Base-by-base conservation (phyloP, 2,113 vertebrate species). In the Sturnus vulgaris region DNA sequence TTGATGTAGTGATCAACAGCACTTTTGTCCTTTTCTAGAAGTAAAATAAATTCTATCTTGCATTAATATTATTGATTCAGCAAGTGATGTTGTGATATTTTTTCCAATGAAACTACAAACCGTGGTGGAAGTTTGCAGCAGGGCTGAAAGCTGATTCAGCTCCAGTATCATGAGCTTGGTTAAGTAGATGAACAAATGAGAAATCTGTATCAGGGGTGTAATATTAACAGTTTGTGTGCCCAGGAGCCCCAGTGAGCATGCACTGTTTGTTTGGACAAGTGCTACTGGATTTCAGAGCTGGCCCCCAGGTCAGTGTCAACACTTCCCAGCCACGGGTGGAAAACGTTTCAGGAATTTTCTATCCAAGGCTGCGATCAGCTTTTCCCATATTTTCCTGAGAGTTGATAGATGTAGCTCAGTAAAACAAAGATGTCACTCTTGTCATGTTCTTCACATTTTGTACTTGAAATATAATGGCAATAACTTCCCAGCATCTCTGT, bases 221-320 rank as follows among this genome's bases (percentile, higher is more conserved):
- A 71, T 78, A 90, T 92, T 83, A 87, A 72, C 35, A 53, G 59
- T 79, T 86, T 89, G 60, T 95, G 87, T 90, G 87, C 83, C 92
- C 66, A 93, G 82, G 81, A 94, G 68, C 73, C 93, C 60, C 66
- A 44, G 68, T 80, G 75, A 96, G 56, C 68, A 19, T 53, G 60
- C 71, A 63, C 39, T 92, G 68, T 94, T 93, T 97, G 95, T 96
- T 97, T 97, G 83, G 75, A 96, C 94, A 97, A 96, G 70, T 96
- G 95, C 93, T 97, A 56, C 95, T 95, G 71, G 78, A 73, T 91
- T 93, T 92, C 93, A 93, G 88, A 93, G 64, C 64, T 95, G 82
- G 70, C 73, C 87, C 22, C 55, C 49, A 64, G 96, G 95, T 96
- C 96, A 95, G 39, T 39, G 35, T 94, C 91, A 96, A 65, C 82